These are phyloP conservation scores for Steinernema feltiae DNA, from an alignment of 1,140 invertebrate species.

Conservation along the genomic window DNA sequence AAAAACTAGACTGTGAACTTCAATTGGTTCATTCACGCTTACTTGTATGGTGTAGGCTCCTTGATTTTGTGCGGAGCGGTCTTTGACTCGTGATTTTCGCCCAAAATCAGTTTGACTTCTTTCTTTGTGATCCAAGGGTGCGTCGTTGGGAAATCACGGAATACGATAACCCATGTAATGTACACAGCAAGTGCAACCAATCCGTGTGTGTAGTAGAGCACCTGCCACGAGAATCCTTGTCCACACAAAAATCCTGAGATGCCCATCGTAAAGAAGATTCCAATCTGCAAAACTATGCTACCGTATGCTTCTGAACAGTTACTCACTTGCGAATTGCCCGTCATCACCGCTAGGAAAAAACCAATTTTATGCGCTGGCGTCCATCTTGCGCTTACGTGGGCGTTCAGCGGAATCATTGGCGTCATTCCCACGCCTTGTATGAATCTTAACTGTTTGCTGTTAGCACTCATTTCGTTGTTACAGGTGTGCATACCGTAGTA, in stretches of 20 bases:
- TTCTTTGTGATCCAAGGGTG: conserved; percentile 19
- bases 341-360: background rate
- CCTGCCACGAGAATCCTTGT: conserved; percentile 21
- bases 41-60: conserved; percentile 11
- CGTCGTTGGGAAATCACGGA: background rate
- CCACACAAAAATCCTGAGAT: conserved; percentile 20
- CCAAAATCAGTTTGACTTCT: conserved; percentile 16
- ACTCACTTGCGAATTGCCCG: background rate
- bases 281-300: conserved; percentile 11
- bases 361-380: conserved; percentile 1
- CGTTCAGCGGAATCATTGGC: background rate
- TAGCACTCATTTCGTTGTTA: background rate
- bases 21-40: too few relatives aligned
- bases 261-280: conserved; percentile 24
- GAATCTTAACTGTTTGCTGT: background rate
- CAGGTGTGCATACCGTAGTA: background rate
- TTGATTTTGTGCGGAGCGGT: background rate
- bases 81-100: background rate
- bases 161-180: conserved; percentile 17
- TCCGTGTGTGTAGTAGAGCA: conserved; percentile 25
- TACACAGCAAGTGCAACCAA: conserved; percentile 6
- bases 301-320: background rate
- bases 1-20: too few relatives aligned
- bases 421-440: background rate
- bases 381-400: background rate